Evolutionary conservation across 2,113 vertebrate species (phyloP), one percentile per base, ranked within the genome.

Genomic region (Fukomys damarensis): DNA sequence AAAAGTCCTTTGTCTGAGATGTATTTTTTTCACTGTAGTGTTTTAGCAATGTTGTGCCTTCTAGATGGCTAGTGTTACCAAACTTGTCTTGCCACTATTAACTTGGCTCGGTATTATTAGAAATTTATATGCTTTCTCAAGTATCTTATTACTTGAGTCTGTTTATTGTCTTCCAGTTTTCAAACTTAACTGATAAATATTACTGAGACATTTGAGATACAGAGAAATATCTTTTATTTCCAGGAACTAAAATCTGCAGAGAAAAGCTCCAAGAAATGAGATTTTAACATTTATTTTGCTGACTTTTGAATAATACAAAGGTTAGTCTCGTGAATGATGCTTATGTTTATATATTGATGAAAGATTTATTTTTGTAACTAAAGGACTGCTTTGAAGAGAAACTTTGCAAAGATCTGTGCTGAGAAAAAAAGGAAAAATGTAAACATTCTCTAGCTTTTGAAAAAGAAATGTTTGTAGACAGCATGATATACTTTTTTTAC

Each of bases 261-360:
- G 91, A 93, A 77, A 49, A 46, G 2, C 32, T 72, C 35, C 35
- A 86, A 49, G 32, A 81, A 61, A 70, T 61, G 19, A 22, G 13
- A 22, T 81, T 85, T 96, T 76, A 89, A 89, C 85, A 82, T 83
- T 74, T 89, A 74, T 41, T 91, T 89, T 79, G 61, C 49, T 92
- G 66, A 89, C 26, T 49, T n/a, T n/a, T 95, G 46, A 79, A 43
- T 79, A 74, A 56, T 38, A 80, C 12, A 74, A 9, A 89, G 38
- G 12, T 82, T 94, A 76, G 38, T 74, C 58, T 43, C 6, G n/a
- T 56, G 65, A 3, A 86, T 91, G 63, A 83, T 3, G 43, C 10
- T 83, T 84, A 83, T 82, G 19, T 66, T 76, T 77, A 80, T 24
- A 35, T 82, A 77, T 59, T 74, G 91, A 38, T 89, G 77, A 91